Evolutionary conservation across 2,113 vertebrate genomes (phyloP).

Genomic region (Phoxinus phoxinus): DNA sequence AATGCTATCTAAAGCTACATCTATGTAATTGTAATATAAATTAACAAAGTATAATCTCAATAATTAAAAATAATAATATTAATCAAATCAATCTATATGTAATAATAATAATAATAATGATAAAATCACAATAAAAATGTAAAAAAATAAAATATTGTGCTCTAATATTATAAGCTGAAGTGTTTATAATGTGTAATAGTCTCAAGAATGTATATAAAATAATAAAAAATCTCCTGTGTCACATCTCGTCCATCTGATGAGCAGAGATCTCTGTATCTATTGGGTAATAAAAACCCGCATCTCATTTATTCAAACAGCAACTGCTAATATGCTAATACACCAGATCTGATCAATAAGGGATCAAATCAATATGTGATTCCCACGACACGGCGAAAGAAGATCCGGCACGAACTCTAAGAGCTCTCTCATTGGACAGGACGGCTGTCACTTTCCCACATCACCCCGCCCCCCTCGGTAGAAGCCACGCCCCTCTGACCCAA

Average conservation of each 20-base stretch:
- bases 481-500: constrained; percentile 74
- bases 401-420: constrained; percentile 44
- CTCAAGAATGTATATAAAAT: too few relatives aligned
- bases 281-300: background rate
- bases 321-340: constrained; percentile 64
- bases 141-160: too few relatives aligned
- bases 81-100: too few relatives aligned
- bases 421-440: constrained; percentile 59
- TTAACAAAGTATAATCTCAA: too few relatives aligned
- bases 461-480: constrained; percentile 33
- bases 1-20: too few relatives aligned
- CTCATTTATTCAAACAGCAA: constrained; percentile 49
- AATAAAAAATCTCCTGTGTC: background rate
- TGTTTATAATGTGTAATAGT: too few relatives aligned
- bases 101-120: too few relatives aligned
- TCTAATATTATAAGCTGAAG: too few relatives aligned
- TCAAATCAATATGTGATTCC: constrained; percentile 57
- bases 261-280: background rate
- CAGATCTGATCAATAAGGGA: constrained; percentile 71
- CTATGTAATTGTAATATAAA: too few relatives aligned
- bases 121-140: too few relatives aligned
- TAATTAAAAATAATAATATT: too few relatives aligned
- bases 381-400: constrained; percentile 48
- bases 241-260: background rate
- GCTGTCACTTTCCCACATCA: background rate